phyloP scores from a whole-genome alignment of 2,888 invertebrate species.

The Unio pictorum region DNA sequence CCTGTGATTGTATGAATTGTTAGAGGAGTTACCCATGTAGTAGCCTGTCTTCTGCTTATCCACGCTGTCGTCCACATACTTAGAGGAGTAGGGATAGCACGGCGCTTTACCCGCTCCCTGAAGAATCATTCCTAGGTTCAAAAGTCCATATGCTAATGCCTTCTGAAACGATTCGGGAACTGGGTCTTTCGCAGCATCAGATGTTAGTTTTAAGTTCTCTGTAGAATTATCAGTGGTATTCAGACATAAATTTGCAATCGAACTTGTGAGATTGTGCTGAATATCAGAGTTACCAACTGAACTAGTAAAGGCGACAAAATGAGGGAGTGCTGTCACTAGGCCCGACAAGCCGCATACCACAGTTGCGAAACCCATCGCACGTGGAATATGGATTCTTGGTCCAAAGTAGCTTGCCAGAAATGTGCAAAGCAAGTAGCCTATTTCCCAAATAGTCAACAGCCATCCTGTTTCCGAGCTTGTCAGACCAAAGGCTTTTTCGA shows the following conservation, averaged over 20 bases:
- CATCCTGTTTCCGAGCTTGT: constrained; percentile 28
- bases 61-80: constrained; percentile 38
- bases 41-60: constrained; percentile 37
- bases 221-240: background rate
- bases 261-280: background rate
- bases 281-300: background rate
- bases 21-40: constrained; percentile 27
- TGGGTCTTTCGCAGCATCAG: background rate
- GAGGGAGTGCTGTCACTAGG: constrained; percentile 23
- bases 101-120: constrained; percentile 36
- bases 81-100: constrained; percentile 34
- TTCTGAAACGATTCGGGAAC: constrained; percentile 10
- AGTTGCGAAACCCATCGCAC: constrained; percentile 20
- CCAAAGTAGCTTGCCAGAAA: constrained; percentile 25
- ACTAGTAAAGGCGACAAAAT: constrained; percentile 26
- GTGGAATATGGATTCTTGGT: constrained; percentile 17
- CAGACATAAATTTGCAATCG: constrained; percentile 4
- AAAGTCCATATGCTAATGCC: constrained; percentile 20
- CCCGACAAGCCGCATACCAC: constrained; percentile 24
- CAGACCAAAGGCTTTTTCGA: constrained; percentile 35
- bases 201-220: background rate
- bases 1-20: background rate
- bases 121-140: constrained; percentile 25
- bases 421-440: constrained; percentile 21
- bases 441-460: constrained; percentile 30